Conservation (phyloP, 2,113 vertebrate genomes). For the Paramisgurnus dabryanus region DNA sequence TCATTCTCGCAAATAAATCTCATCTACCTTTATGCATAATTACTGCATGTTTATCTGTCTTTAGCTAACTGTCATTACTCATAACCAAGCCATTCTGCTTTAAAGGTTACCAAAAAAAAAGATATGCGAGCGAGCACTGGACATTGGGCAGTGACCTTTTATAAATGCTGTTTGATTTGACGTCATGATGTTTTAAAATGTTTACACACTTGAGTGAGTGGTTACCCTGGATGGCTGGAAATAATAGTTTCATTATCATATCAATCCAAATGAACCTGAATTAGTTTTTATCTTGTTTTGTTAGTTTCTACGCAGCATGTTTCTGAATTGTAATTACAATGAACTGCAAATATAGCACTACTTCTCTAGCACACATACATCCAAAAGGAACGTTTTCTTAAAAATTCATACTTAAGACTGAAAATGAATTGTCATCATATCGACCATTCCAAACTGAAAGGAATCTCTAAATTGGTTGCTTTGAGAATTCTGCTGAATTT, state of each 20-base stretch:
- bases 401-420: no score
- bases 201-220: background rate
- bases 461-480: no score
- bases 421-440: no score
- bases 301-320: constrained; percentile 2
- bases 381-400: no score
- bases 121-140: background rate
- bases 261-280: background rate
- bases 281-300: no score
- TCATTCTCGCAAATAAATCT: constrained; percentile 34
- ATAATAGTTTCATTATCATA: background rate
- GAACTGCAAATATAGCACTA: no score
- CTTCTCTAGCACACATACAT: no score
- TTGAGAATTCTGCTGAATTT: no score
- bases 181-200: constrained; percentile 10
- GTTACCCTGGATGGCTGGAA: background rate
- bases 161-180: background rate
- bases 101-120: constrained; percentile 31
- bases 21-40: constrained; percentile 20
- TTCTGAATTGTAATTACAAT: constrained; percentile 36
- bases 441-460: no score
- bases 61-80: constrained; percentile 7
- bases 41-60: constrained; percentile 2
- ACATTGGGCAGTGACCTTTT: constrained; percentile 17
- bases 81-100: background rate